Evolutionary conservation across 2,888 invertebrate species (phyloP).

Genomic region (Tridacna gigas): DNA sequence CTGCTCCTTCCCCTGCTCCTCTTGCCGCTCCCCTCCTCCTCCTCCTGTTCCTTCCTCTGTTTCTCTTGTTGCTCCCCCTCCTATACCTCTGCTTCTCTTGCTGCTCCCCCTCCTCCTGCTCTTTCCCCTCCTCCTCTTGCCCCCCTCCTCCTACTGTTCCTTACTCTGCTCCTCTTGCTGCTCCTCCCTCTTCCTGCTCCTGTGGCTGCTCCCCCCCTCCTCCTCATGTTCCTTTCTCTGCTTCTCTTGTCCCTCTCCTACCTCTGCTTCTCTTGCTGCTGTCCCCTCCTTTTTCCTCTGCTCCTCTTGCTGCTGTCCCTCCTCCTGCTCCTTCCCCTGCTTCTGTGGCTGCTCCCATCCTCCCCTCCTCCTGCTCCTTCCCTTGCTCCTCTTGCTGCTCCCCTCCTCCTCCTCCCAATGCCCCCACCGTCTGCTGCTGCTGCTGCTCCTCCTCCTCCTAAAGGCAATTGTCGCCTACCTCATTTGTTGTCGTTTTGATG

Average conservation of each 20-base stretch:
- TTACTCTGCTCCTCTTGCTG: not conserved
- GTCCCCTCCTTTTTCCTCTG: not conserved
- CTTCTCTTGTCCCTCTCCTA: not conserved
- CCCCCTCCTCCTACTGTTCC: not conserved
- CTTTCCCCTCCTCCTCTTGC: not conserved
- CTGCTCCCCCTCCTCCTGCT: not conserved
- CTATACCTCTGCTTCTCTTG: too few relatives aligned
- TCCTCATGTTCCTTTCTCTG: not conserved
- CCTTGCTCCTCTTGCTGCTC: not conserved
- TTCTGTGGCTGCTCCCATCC: too few relatives aligned
- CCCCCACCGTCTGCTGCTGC: not conserved
- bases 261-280: not conserved
- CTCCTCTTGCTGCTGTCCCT: not conserved
- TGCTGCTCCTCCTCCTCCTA: not conserved
- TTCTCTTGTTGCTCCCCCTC: not conserved
- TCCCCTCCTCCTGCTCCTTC: not conserved
- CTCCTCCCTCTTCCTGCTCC: not conserved
- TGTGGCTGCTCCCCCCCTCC: not conserved
- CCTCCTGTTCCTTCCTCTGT: not conserved
- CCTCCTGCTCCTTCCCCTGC: not conserved
- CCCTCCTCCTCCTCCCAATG: not conserved
- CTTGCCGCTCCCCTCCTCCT: not conserved
- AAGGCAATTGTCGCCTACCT: not conserved
- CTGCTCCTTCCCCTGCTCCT: not conserved
- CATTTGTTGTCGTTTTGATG: too few relatives aligned